Evolutionary conservation across 2,888 invertebrate genomes (phyloP).

Genomic region (Itoplectis maculator): DNA sequence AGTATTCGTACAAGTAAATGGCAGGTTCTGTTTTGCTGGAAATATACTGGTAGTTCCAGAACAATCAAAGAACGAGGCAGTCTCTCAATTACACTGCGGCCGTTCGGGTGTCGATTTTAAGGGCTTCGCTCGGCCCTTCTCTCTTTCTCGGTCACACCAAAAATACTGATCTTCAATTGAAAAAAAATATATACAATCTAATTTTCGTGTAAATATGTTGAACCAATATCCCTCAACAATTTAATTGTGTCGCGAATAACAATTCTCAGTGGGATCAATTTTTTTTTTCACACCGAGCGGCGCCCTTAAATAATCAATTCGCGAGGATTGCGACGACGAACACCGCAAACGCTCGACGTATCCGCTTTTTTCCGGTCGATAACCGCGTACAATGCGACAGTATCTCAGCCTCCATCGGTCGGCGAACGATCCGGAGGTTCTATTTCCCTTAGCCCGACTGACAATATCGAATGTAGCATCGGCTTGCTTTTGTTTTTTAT

Average conservation of each 20-base stretch:
- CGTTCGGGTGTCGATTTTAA: slow-evolving; percentile 25
- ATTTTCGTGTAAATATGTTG: too few species aligned
- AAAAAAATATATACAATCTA: too few species aligned
- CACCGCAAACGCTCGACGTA: slow-evolving; percentile 21
- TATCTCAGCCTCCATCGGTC: slow-evolving; percentile 16
- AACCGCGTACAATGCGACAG: neutral
- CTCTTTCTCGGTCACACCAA: too few species aligned
- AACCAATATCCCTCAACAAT: too few species aligned
- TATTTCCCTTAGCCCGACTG: neutral
- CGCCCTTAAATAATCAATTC: slow-evolving; percentile 42
- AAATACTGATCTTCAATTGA: too few species aligned
- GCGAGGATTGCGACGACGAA: slow-evolving; percentile 26
- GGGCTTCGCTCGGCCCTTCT: too few species aligned
- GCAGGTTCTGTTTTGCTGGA: slow-evolving; percentile 62
- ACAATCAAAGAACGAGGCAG: slow-evolving; percentile 49
- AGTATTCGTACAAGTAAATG: slow-evolving; percentile 64
- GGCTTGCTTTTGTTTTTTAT: neutral
- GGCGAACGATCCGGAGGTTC: slow-evolving; percentile 4
- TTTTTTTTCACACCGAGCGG: too few species aligned
- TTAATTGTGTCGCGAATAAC: too few species aligned
- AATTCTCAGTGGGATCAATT: too few species aligned
- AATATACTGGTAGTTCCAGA: slow-evolving; percentile 26
- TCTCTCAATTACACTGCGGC: slow-evolving; percentile 52
- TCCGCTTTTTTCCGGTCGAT: slow-evolving; percentile 1
- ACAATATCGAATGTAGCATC: slow-evolving; percentile 12